Evolutionary conservation across 2,888 invertebrate genomes (phyloP).

Genomic region (Dugesia japonica): DNA sequence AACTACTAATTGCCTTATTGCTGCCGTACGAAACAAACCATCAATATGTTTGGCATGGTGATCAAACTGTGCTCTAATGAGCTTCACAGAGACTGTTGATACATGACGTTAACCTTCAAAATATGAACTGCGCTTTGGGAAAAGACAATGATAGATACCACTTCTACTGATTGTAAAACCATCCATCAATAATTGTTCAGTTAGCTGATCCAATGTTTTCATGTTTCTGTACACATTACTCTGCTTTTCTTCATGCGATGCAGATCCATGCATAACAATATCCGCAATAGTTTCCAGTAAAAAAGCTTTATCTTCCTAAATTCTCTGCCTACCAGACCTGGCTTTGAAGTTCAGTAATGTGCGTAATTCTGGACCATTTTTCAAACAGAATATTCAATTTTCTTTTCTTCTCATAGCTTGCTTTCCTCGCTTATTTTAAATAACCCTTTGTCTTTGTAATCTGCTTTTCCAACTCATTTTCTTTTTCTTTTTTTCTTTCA

Average conservation of each 20-base stretch:
- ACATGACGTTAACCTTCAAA: background rate
- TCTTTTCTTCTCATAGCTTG: background rate
- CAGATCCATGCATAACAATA: background rate
- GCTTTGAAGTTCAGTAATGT: background rate
- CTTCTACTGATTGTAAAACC: background rate
- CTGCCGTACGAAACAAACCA: background rate
- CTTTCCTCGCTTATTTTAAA: background rate
- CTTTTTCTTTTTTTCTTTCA: background rate
- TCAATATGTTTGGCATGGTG: background rate
- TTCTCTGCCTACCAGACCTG: background rate
- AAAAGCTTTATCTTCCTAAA: background rate
- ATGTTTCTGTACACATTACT: background rate
- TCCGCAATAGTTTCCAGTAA: background rate
- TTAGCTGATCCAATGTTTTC: background rate
- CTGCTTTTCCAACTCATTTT: slow-evolving; percentile 3
- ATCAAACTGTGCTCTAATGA: background rate
- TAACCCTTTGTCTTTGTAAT: background rate
- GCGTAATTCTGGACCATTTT: background rate
- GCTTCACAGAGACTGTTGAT: background rate
- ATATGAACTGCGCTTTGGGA: background rate
- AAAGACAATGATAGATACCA: background rate
- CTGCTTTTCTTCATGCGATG: background rate
- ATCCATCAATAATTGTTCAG: background rate
- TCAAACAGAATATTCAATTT: background rate
- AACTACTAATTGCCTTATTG: too few species aligned